Evolutionary conservation across 1,140 invertebrate genomes (phyloP).

Genomic region (Bemisia tabaci): DNA sequence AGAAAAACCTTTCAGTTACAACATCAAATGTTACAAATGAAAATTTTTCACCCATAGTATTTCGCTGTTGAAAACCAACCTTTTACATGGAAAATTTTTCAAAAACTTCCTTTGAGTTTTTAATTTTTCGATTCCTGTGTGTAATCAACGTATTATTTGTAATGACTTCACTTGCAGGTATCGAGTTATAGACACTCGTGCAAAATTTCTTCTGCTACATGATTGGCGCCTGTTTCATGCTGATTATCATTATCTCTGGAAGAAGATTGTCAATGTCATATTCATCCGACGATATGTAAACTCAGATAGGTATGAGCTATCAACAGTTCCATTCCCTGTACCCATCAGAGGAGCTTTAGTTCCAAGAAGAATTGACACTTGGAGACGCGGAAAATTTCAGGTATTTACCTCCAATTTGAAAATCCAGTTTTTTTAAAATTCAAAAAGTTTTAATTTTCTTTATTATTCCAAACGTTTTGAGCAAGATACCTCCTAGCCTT

Average conservation of each 20-base stretch:
- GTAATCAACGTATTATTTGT: too few relatives aligned
- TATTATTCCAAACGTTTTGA: too few relatives aligned
- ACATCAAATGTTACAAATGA: too few relatives aligned
- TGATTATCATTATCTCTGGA: conserved; percentile 59
- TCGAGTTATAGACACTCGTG: conserved; percentile 49
- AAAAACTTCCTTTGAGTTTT: too few relatives aligned
- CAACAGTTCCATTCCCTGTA: conserved; percentile 53
- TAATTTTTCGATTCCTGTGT: too few relatives aligned
- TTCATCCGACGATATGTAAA: conserved; percentile 44
- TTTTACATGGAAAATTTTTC: too few relatives aligned
- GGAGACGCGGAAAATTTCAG: conserved; percentile 32
- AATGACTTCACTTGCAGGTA: conserved; percentile 37
- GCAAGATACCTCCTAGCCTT: neutral
- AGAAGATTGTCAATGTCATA: conserved; percentile 55
- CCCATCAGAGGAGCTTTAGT: conserved; percentile 35
- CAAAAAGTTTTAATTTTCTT: too few relatives aligned
- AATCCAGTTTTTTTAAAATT: too few relatives aligned
- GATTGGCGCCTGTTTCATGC: conserved; percentile 47
- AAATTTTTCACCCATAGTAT: too few relatives aligned
- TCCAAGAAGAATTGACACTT: conserved; percentile 44
- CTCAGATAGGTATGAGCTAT: conserved; percentile 45
- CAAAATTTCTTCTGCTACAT: conserved; percentile 50
- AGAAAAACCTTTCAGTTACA: too few relatives aligned
- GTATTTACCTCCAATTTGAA: too few relatives aligned
- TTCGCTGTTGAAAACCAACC: too few relatives aligned